Base-by-base conservation (phyloP, 2,888 invertebrate genomes). In the Esperia sulphurella region DNA sequence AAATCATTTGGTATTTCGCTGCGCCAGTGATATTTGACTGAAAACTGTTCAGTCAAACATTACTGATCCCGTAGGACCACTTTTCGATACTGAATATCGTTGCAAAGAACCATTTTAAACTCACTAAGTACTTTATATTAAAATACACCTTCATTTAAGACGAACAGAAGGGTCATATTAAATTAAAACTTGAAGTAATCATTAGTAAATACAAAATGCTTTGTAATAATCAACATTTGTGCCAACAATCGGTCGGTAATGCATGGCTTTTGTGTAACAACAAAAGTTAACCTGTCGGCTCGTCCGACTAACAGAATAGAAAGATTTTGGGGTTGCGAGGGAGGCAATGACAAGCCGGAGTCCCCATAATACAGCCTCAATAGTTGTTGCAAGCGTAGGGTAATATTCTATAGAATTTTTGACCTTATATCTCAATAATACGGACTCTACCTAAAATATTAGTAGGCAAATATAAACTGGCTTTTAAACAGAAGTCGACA, bases 271-370 rank as follows among this genome's bases (percentile, higher is more conserved):
- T 84, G 75, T 83, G 68, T 69, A 79, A 79, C 71, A 83, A 86
- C 87, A 89, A 88, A 88, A 88, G 88, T 83, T 83, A 87, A 88
- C 89, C 89, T 89, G 89, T 87, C 84, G 76, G 68, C 70, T 79
- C 80, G 79, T 82, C 79, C 82, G 79, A 71, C 68, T 71, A 72
- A 69, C 69, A 77, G 80, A 87, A 88, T 83, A 71, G 77, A 84
- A 78, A 79, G 75, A 82, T 85, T 88, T 87, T 85, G 86, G 89
- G 90, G 90, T 88, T 87, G 81, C 73, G 71, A 83, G 82, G 83
- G 83, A 83, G 82, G 85, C 82, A 86, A 82, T 89, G 90, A 90
- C 89, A 90, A 80, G 35, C 43, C 28, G 1, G 28, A 44, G 35
- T n/a, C 43, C 43, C 37, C 37, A 37, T 67, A 2, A 5, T 14